Conservation (phyloP, 2,797 vertebrate genomes). For the Neosilurus hyrtlii region DNA sequence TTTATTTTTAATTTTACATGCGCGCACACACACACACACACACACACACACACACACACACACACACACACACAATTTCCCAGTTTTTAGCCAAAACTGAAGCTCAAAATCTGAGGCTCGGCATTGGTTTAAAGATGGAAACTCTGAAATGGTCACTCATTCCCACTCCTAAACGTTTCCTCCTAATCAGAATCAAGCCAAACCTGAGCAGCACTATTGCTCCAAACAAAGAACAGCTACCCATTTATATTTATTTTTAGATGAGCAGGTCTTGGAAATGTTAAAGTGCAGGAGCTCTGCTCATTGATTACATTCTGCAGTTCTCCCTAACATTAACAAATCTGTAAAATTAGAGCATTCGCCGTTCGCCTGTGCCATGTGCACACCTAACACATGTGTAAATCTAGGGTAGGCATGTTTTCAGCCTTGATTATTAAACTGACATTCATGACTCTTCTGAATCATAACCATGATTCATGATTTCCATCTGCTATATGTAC, state of each 20-base stretch:
- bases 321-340: conserved; percentile 33
- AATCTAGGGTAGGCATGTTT: not conserved
- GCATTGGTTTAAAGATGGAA: conserved; percentile 31
- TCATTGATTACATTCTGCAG: conserved; percentile 43
- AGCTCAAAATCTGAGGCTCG: conserved; percentile 10
- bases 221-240: conserved; percentile 38
- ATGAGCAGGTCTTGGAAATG: conserved; percentile 27
- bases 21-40: no score
- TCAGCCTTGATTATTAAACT: not conserved
- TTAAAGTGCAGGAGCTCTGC: not conserved
- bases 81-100: not conserved
- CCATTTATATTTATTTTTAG: conserved; percentile 41
- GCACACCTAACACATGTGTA: not conserved
- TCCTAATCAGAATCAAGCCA: conserved; percentile 23
- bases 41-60: not conserved
- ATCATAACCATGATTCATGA: conserved; percentile 2
- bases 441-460: not conserved
- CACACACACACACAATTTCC: not conserved
- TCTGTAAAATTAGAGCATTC: conserved; percentile 27
- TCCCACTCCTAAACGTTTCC: conserved; percentile 20
- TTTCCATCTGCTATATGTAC: not conserved
- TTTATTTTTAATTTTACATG: not conserved
- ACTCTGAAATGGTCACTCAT: conserved; percentile 25
- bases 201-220: conserved; percentile 21
- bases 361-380: not conserved